Base-by-base conservation (phyloP, 2,888 invertebrate genomes). In the Drosophila tanythrix region DNA sequence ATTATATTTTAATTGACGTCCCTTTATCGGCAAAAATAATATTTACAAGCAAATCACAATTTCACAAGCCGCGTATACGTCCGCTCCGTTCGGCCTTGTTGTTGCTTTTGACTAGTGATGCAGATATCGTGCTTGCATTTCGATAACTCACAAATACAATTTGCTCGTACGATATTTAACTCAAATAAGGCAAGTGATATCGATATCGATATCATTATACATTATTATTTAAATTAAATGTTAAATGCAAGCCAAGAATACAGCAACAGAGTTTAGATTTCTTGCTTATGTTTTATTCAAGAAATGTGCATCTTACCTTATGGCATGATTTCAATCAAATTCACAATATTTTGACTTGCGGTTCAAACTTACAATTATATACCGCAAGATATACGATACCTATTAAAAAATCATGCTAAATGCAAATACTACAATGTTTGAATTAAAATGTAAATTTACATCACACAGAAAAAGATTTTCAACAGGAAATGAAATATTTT, bases 31-130 rank as follows among this genome's bases (percentile, higher is more conserved):
- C 63, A 63, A 53, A 53, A 74, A 58, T 55, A 74, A 62, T 74
- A 78, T 77, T 69, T 70, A 64, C 61, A 69, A 52, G 50, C 48
- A 52, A 71, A 71, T 50, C 51, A 67, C 63, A 78, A 78, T 52
- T 36, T 51, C 51, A 51, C 70, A 59, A 64, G 48, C 79, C 67
- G 79, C 51, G 27, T 27, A 62, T 46, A 78, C 79, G 79, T 70
- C 77, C 46, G 27, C 70, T 65, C 48, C 36, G 78, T 64, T 74
- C 77, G 67, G 64, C 79, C 29, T 78, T 78, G 77, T 78, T 78
- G 67, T 78, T 78, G 79, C 67, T 62, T 78, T 78, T 78, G 77
- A 78, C 43, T 51, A 11, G 48, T 46, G 46, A 36, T 74, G 63
- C 55, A 66, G 35, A 52, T 61, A 53, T 61, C 53, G 57, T 21